Percentiles rank a stretch among this genome's conserved stretches.
Evolutionary conservation across 2,797 vertebrate genomes (phyloP).

Genomic region (Chelon labrosus): DNA sequence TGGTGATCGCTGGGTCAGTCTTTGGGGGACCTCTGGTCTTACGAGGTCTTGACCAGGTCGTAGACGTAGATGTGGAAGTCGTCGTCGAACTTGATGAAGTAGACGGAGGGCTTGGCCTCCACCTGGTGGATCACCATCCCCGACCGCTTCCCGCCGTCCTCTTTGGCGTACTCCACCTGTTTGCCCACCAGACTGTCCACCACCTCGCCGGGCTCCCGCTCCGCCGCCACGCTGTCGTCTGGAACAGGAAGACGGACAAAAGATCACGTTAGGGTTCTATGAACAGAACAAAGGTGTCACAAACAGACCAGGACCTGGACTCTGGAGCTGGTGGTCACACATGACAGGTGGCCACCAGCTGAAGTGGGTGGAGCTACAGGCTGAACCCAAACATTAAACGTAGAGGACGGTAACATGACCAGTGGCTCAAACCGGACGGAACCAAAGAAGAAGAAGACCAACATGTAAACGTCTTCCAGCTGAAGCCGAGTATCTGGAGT

Average conservation of each 20-base stretch:
- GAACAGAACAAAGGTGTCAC: too few species aligned
- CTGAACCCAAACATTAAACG: too few species aligned
- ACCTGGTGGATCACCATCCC: conserved; percentile 99
- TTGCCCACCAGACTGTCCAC: conserved; percentile 98
- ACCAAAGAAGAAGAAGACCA: too few species aligned
- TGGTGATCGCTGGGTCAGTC: conserved; percentile 41
- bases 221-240: conserved; percentile 93
- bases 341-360: too few species aligned
- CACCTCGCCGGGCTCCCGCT: conserved; percentile 97
- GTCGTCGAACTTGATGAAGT: conserved; percentile 99
- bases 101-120: conserved; percentile 97
- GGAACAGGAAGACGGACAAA: neutral
- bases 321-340: too few species aligned
- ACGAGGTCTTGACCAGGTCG: conserved; percentile 97
- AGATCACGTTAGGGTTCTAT: too few species aligned
- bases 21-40: conserved; percentile 63
- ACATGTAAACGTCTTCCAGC: too few species aligned
- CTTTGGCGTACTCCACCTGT: conserved; percentile 99
- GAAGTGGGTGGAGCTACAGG: too few species aligned
- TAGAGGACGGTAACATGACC: too few species aligned
- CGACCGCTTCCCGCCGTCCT: conserved; percentile 97
- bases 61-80: conserved; percentile 99
- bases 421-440: too few species aligned
- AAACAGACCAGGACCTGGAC: too few species aligned
- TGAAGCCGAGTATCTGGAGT: too few species aligned